Conservation (phyloP, 2,113 vertebrate species). For the Anthoscopus minutus region DNA sequence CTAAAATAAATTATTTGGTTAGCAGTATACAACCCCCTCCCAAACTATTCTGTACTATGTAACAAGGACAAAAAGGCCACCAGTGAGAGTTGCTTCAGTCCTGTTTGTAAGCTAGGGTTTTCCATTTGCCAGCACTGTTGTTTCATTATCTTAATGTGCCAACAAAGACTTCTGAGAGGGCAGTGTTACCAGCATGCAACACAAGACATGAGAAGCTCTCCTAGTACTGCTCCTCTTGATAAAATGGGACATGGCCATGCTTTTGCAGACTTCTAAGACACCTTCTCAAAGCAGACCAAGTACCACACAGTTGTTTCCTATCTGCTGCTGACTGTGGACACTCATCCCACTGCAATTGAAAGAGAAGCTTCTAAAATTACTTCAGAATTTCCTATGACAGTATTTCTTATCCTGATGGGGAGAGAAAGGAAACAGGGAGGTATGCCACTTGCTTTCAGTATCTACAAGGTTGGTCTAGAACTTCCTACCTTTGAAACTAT, state of each 20-base stretch:
- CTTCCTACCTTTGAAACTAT: slow-evolving; percentile 60
- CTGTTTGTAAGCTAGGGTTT: background rate
- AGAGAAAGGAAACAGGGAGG: background rate
- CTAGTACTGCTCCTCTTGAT: background rate
- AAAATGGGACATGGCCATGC: background rate
- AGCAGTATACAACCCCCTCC: background rate
- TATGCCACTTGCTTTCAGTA: slow-evolving; percentile 19
- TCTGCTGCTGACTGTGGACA: background rate
- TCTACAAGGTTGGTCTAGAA: slow-evolving; percentile 34
- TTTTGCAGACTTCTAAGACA: background rate
- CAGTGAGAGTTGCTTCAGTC: background rate
- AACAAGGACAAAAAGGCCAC: background rate
- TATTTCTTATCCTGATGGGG: background rate
- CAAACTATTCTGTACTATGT: background rate
- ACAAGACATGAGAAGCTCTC: background rate
- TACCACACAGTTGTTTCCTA: background rate
- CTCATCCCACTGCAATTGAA: background rate
- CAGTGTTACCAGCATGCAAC: background rate
- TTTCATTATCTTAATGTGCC: background rate
- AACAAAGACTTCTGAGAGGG: background rate
- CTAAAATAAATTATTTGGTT: background rate
- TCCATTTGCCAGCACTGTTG: background rate
- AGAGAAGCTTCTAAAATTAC: background rate
- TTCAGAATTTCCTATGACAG: background rate
- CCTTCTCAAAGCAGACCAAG: background rate